These are phyloP conservation scores for Lucinisca nassula DNA, from an alignment of 2,888 invertebrate genomes.

Conservation along the genomic window DNA sequence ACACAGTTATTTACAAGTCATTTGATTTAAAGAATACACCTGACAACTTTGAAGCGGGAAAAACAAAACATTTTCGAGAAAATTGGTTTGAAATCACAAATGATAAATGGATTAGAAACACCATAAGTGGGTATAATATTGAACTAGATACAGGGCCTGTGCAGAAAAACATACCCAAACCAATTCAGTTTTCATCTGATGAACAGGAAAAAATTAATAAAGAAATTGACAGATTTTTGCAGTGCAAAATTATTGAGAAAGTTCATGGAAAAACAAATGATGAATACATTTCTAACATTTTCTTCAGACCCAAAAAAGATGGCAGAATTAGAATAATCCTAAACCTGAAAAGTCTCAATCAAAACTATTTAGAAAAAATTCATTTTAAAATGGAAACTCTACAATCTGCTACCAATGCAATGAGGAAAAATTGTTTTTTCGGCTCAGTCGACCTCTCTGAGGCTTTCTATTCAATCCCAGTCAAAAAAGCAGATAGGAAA, in stretches of 20 bases:
- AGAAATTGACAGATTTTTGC: constrained; percentile 8
- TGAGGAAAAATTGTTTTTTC: constrained; percentile 38
- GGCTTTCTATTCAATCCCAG: constrained; percentile 50
- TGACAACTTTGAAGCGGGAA: not conserved
- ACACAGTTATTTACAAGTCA: too few relatives aligned
- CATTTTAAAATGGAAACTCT: constrained; percentile 65
- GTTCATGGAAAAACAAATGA: not conserved
- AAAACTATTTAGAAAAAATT: constrained; percentile 23
- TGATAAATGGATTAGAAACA: constrained; percentile 22
- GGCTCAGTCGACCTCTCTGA: constrained; percentile 52
- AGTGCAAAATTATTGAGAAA: constrained; percentile 27
- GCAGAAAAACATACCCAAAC: not conserved
- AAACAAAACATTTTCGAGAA: constrained; percentile 31
- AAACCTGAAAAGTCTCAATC: constrained; percentile 45
- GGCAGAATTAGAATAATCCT: constrained; percentile 30
- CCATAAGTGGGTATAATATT: constrained; percentile 6
- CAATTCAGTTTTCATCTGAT: not conserved
- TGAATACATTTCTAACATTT: constrained; percentile 45
- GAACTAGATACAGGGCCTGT: not conserved
- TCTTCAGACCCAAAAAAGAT: constrained; percentile 33
- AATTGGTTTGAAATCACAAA: constrained; percentile 1
- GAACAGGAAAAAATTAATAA: not conserved
- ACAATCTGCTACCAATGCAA: constrained; percentile 29
- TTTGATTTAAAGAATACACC: not conserved
- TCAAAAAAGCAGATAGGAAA: constrained; percentile 47